Base-by-base conservation (phyloP, 2,888 invertebrate species). In the Eristalis pertinax region DNA sequence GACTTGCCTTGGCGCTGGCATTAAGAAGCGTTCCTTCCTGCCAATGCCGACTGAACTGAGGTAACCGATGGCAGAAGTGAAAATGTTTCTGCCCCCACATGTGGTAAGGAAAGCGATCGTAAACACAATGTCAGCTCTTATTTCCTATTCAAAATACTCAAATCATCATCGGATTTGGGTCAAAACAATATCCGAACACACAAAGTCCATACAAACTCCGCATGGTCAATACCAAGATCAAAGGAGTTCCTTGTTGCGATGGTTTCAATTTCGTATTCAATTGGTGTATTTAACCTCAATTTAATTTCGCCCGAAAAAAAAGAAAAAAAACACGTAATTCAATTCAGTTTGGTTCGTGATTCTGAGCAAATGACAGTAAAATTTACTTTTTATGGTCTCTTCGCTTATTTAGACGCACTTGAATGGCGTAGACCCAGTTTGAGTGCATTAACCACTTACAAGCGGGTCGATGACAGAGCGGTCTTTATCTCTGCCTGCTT, bases 271-370 rank as follows among this genome's bases (percentile, higher is more conserved):
- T 50, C 50, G 50, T 8, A 50, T 50, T 50, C 50, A 50, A 7
- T 19, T 50, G 50, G 50, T 50, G 75, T 43, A n/a, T 68, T 67
- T 81, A 81, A 75, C 74, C 80, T 56, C 68, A 32, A 81, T 81
- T 81, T 73, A 38, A 63, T 65, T 69, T 81, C 75, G 41, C 32
- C 56, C 63, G 65, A 74, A 74, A 68, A 68, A 74, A 65, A 24
- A 19, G 67, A 19, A 32, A 10, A 32, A 24, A 29, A 73, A 24
- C 26, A 19, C 26, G 63, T 67, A 74, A 69, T 69, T 81, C 22
- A 74, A 81, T 81, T 81, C 80, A 81, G 38, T 81, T 81, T 60
- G 35, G 79, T 80, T 67, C 79, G 79, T 80, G 79, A 60, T 68
- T 73, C 73, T 67, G 79, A 41, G 24, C 79, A 79, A 73, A 67